Evolutionary conservation across 1,140 invertebrate genomes (phyloP).

Genomic region (Hylyphantes graminicola): DNA sequence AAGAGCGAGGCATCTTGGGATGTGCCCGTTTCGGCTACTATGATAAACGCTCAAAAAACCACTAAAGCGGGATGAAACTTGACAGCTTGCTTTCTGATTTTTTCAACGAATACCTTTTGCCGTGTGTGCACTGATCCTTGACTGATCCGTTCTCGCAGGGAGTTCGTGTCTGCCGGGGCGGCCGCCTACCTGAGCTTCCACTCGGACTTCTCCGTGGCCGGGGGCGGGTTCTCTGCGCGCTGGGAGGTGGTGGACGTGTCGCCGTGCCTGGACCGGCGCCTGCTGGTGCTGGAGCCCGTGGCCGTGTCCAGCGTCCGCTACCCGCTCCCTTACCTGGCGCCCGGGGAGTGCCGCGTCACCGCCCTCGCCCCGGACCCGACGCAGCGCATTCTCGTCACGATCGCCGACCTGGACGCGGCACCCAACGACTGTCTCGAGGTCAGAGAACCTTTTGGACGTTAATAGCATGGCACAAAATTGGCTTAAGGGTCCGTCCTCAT

Average conservation of each 20-base stretch:
- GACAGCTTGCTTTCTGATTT: too few species aligned
- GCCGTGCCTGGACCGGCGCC: conserved; percentile 69
- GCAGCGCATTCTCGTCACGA: conserved; percentile 72
- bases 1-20: too few species aligned
- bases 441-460: too few species aligned
- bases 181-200: conserved; percentile 75
- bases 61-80: too few species aligned
- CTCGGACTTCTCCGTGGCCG: conserved; percentile 77
- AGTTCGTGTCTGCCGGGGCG: conserved; percentile 74
- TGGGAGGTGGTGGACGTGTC: conserved; percentile 78
- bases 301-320: conserved; percentile 75
- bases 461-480: too few species aligned
- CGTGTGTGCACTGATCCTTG: background rate
- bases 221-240: conserved; percentile 74
- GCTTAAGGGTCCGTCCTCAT: too few species aligned
- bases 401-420: conserved; percentile 72
- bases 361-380: conserved; percentile 75
- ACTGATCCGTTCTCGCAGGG: conserved; percentile 65
- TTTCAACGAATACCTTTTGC: too few species aligned
- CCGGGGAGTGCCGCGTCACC: conserved; percentile 76
- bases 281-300: conserved; percentile 28
- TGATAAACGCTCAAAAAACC: too few species aligned
- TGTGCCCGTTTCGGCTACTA: too few species aligned
- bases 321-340: conserved; percentile 75
- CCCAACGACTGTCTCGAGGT: conserved; percentile 43